These are phyloP conservation scores for Verasper variegatus DNA, from an alignment of 2,113 vertebrate species.

Conservation along the genomic window DNA sequence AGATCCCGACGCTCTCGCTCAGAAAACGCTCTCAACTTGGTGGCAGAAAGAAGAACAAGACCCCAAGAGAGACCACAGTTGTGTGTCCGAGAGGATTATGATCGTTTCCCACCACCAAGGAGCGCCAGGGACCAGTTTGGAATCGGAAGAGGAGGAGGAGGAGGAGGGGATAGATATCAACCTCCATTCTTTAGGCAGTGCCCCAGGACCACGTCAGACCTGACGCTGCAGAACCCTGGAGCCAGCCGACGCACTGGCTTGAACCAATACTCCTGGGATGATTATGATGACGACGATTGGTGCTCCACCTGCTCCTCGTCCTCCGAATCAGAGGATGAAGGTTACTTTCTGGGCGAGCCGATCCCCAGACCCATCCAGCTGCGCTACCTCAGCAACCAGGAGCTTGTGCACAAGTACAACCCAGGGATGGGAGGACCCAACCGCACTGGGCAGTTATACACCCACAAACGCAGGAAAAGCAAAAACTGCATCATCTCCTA, in stretches of 20 bases:
- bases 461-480: conserved; percentile 95
- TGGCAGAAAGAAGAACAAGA: conserved; percentile 86
- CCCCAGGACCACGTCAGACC: conserved; percentile 95
- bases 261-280: conserved; percentile 88
- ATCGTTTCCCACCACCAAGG: conserved; percentile 88
- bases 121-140: conserved; percentile 86
- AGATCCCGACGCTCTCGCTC: conserved; percentile 93
- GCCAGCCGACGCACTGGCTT: conserved; percentile 86
- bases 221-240: conserved; percentile 94
- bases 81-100: conserved; percentile 90
- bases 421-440: conserved; percentile 86
- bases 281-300: conserved; percentile 91
- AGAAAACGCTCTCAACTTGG: conserved; percentile 94
- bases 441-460: conserved; percentile 90
- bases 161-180: conserved; percentile 72
- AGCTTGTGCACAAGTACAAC: conserved; percentile 94
- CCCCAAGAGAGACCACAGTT: conserved; percentile 87
- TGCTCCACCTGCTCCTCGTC: conserved; percentile 99
- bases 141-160: conserved; percentile 43
- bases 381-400: conserved; percentile 94
- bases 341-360: conserved; percentile 96
- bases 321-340: conserved; percentile 97
- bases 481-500: conserved; percentile 99
- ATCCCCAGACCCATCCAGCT: conserved; percentile 93
- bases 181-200: conserved; percentile 90